phyloP scores from a whole-genome alignment of 2,797 vertebrate genomes.

The Hippopotamyrus pictus region DNA sequence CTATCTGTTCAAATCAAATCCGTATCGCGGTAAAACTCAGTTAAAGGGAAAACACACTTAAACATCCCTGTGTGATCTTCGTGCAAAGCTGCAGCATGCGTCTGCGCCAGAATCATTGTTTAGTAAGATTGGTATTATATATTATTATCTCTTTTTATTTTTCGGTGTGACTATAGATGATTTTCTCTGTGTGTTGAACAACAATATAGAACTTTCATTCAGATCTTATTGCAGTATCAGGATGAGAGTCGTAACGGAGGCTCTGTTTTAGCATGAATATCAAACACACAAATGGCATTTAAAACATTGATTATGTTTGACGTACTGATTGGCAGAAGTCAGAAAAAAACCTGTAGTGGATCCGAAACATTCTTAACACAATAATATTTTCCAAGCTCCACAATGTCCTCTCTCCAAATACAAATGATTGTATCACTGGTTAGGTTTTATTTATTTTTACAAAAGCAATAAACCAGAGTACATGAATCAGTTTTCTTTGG shows the following conservation, averaged over 20 bases:
- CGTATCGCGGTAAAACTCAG: not conserved
- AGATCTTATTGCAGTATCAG: not conserved
- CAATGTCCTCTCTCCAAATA: not conserved
- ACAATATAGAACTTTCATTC: not conserved
- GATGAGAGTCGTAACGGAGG: not conserved
- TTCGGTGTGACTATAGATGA: not conserved
- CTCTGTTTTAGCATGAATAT: not conserved
- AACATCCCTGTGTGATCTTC: not conserved
- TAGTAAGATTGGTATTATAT: not conserved
- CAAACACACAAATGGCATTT: not conserved
- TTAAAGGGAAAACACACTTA: not conserved
- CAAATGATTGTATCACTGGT: not conserved
- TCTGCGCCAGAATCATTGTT: not conserved
- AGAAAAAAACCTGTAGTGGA: not conserved
- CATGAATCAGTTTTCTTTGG: not conserved
- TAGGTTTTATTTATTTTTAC: not conserved
- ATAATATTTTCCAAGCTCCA: not conserved
- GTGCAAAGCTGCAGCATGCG: not conserved
- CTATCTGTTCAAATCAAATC: not conserved
- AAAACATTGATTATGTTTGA: not conserved
- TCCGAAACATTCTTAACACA: not conserved
- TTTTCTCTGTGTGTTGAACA: not conserved
- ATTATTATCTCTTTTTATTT: not conserved
- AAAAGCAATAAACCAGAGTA: not conserved
- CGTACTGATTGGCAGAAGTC: not conserved